Base-by-base conservation (phyloP, 2,888 invertebrate species). In the Omphaloscelis lunosa region DNA sequence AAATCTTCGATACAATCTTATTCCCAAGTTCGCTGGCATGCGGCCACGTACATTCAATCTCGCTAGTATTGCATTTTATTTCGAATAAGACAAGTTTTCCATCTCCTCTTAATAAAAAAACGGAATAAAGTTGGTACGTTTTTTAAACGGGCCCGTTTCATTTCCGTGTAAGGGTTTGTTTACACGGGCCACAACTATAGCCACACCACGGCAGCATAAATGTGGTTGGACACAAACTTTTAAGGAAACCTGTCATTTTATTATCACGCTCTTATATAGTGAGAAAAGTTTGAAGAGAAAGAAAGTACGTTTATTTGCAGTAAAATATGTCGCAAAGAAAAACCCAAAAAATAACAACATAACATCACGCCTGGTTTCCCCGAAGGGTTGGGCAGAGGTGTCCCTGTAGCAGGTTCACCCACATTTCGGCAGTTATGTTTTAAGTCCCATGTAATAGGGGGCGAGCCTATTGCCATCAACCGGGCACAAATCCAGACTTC, bases 41-140 rank as follows among this genome's bases (percentile, higher is more conserved):
- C 8, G 34, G 84, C 83, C 83, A 80, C 67, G 70, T 71, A 45
- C 62, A 61, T 73, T 27, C 77, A 80, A 83, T 84, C 77, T 59
- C 34, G 56, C 20, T 45, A 29, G 59, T 29, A 59, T 84, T 71
- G 77, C 70, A 80, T 73, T 82, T 80, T 72, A 75, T 77, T 77
- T 73, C 58, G 48, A 76, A 59, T 59, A 48, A 11, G 15, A 29
- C 65, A 48, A 70, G 59, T 80, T 84, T 84, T 80, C 66, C 45
- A 83, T 72, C 51, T 75, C 39, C 17, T 39, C n/a, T 56, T 48
- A 51, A 41, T 70, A 61, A 56, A 81, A 79, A 34, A 72, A 53
- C 45, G 39, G 48, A 59, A 71, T 53, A 59, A 70, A n/a, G 15
- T 27, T 58, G 41, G 15, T 11, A 51, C 29, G 41, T 41, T 74